phyloP scores from a whole-genome alignment of 2,113 vertebrate species.

The Raja brachyura region DNA sequence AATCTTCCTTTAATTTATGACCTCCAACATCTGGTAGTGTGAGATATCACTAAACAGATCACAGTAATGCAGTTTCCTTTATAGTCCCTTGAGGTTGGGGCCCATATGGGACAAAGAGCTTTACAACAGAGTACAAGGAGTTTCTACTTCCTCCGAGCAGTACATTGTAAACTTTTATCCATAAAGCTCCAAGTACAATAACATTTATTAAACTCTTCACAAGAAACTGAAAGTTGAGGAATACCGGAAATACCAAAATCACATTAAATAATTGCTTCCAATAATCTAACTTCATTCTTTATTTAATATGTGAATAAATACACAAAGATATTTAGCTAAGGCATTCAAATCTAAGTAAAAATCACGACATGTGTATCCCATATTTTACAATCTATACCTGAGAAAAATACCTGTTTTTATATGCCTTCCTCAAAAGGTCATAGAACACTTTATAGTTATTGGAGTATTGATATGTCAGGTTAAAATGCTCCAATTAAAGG shows the following conservation, averaged over 20 bases:
- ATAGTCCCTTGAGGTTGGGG: conserved; percentile 42
- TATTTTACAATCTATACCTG: not conserved
- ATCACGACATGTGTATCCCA: not conserved
- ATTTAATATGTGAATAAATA: not conserved
- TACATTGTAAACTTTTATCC: not conserved
- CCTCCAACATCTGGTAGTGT: conserved; percentile 43
- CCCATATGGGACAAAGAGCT: conserved; percentile 36
- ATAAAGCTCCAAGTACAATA: not conserved
- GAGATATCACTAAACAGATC: conserved; percentile 39
- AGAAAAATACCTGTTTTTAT: no score
- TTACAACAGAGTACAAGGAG: not conserved
- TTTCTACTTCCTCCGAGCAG: not conserved
- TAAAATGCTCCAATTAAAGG: not conserved
- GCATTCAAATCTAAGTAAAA: not conserved
- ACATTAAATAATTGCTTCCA: not conserved
- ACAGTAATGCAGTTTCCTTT: conserved; percentile 43
- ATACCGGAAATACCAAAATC: not conserved
- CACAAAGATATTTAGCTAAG: not conserved
- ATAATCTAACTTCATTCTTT: not conserved
- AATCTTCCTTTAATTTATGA: conserved; percentile 37
- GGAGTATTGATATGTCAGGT: not conserved
- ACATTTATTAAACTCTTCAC: not conserved
- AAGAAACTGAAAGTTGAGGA: not conserved
- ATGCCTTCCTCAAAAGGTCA: no score
- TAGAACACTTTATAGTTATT: no score